Evolutionary conservation across 2,113 vertebrate species (phyloP).

Genomic region (Gambusia affinis): DNA sequence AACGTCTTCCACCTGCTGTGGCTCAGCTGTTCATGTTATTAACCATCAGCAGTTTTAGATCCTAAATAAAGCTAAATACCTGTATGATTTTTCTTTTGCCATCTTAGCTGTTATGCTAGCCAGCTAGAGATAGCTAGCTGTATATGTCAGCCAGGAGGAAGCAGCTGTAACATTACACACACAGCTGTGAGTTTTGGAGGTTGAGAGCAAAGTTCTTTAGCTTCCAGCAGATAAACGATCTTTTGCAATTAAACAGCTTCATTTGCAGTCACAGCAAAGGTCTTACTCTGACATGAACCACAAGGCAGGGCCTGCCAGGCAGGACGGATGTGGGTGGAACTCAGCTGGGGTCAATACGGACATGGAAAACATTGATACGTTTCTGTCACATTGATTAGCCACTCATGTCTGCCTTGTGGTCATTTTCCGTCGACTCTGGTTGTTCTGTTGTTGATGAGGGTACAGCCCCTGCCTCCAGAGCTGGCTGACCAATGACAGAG

Average conservation of each 20-base stretch:
- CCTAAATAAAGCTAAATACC: not conserved
- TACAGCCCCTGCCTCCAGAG: conserved; percentile 6
- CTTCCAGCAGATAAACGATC: not conserved
- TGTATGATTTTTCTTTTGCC: not conserved
- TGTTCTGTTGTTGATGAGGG: conserved; percentile 44
- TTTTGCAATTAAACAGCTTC: conserved; percentile 13
- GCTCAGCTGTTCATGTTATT: too few species aligned
- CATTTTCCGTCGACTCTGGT: conserved; percentile 29
- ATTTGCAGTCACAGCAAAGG: not conserved
- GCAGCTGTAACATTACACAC: not conserved
- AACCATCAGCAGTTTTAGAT: too few species aligned
- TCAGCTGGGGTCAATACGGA: conserved; percentile 32
- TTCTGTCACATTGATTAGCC: conserved; percentile 50
- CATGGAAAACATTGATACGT: conserved; percentile 57
- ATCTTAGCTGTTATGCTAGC: not conserved
- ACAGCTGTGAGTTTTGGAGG: not conserved
- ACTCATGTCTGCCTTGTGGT: conserved; percentile 42
- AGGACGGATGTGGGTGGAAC: not conserved
- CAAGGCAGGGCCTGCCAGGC: conserved; percentile 16
- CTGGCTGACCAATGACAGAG: not conserved
- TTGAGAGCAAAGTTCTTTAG: not conserved
- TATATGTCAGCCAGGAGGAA: not conserved
- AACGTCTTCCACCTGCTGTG: too few species aligned
- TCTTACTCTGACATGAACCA: conserved; percentile 5
- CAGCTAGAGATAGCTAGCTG: not conserved